Conservation (phyloP, 2,113 vertebrate genomes). For the Elgaria multicarinata region DNA sequence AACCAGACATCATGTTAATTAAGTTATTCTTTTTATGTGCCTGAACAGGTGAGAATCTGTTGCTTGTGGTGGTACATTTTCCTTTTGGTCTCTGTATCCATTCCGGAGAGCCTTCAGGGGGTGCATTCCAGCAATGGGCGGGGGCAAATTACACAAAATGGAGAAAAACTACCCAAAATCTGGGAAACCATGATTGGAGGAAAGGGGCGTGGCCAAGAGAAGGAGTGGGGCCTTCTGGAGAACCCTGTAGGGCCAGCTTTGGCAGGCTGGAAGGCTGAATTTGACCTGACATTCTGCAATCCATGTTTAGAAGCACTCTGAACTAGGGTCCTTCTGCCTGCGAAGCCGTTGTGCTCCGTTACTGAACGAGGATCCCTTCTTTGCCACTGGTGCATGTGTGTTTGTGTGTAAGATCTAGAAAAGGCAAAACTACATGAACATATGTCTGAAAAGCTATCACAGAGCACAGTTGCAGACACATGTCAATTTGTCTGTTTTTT, state of each 20-base stretch:
- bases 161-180: too few relatives aligned
- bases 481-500: not conserved
- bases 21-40: not conserved
- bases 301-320: not conserved
- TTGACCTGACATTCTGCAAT: too few relatives aligned
- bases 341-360: too few relatives aligned
- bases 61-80: not conserved
- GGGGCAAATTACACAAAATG: too few relatives aligned
- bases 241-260: too few relatives aligned
- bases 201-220: too few relatives aligned
- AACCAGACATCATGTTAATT: not conserved
- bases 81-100: not conserved
- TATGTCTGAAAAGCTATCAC: not conserved
- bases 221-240: too few relatives aligned
- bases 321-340: not conserved
- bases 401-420: not conserved
- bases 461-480: not conserved
- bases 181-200: too few relatives aligned
- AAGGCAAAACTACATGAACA: not conserved
- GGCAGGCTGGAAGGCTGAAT: too few relatives aligned
- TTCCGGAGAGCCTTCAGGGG: too few relatives aligned
- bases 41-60: not conserved
- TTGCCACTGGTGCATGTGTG: not conserved
- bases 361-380: not conserved
- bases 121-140: too few relatives aligned